Percentiles rank a stretch among this genome's conserved stretches.
Conservation (phyloP, 2,888 invertebrate species). For the Lathronympha strigana region DNA sequence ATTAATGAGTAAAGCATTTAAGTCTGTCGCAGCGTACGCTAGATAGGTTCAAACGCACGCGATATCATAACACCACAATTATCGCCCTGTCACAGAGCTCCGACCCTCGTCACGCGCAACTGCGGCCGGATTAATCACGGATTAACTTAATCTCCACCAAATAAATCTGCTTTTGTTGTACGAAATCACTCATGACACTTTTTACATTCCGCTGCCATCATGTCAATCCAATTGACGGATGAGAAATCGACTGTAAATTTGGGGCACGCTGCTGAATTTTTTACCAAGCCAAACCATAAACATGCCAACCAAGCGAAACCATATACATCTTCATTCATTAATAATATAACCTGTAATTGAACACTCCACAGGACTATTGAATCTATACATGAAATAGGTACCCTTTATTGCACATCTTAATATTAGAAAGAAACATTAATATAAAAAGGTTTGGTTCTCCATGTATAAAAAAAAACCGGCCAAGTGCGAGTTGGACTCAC, state of each 20-base stretch:
- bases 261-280: too few relatives aligned
- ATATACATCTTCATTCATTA: too few relatives aligned
- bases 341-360: too few relatives aligned
- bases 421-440: too few relatives aligned
- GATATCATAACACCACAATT: constrained; percentile 73
- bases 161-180: constrained; percentile 65
- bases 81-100: constrained; percentile 68
- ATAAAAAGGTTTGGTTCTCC: too few relatives aligned
- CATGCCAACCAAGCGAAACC: too few relatives aligned
- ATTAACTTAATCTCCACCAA: constrained; percentile 63
- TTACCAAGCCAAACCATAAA: too few relatives aligned
- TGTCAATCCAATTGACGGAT: constrained; percentile 40
- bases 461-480: too few relatives aligned
- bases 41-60: constrained; percentile 45
- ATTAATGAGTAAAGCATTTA: neutral
- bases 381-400: too few relatives aligned
- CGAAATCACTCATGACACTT: constrained; percentile 63
- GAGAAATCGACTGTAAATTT: constrained; percentile 35
- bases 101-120: constrained; percentile 74
- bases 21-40: neutral
- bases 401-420: too few relatives aligned
- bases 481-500: too few relatives aligned
- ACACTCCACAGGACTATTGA: too few relatives aligned
- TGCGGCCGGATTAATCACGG: constrained; percentile 72
- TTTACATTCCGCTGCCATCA: constrained; percentile 35